A percentile compares a stretch with the other conserved stretches of the same genome.
phyloP scores from a whole-genome alignment of 2,113 vertebrate genomes.

The Myodes glareolus region DNA sequence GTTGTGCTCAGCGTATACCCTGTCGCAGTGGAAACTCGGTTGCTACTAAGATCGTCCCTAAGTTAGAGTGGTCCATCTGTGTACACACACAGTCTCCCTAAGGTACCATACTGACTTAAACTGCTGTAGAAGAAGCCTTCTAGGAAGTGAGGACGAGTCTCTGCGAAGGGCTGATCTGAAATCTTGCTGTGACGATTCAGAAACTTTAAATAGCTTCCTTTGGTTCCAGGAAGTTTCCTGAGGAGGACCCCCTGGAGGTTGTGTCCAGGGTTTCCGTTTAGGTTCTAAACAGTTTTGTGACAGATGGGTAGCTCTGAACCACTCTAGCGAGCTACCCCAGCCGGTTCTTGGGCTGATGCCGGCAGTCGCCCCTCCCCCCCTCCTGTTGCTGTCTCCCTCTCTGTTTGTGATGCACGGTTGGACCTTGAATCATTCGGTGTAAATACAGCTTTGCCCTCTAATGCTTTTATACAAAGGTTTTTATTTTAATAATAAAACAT shows the following conservation, averaged over 20 bases:
- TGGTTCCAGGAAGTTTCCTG: conserved; percentile 18
- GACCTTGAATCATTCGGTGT: conserved; percentile 66
- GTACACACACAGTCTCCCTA: too few relatives aligned
- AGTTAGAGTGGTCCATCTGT: neutral
- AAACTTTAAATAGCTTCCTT: conserved; percentile 4
- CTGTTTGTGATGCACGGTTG: neutral
- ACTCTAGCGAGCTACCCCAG: neutral
- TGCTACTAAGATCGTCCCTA: neutral
- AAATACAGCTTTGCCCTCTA: conserved; percentile 73
- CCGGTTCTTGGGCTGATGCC: neutral
- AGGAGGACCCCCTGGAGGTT: neutral
- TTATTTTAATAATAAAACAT: conserved; percentile 86
- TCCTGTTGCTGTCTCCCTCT: neutral
- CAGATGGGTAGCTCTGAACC: neutral
- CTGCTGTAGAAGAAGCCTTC: neutral
- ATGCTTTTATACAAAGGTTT: conserved; percentile 80
- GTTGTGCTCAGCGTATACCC: neutral
- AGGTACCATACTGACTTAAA: neutral
- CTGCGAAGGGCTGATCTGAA: neutral
- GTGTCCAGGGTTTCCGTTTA: neutral
- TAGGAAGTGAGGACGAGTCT: neutral
- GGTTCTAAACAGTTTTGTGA: conserved; percentile 64
- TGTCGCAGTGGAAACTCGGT: neutral
- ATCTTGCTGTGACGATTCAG: neutral
- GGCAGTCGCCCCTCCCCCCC: neutral